Percentiles rank a stretch among this genome's conserved stretches.
phyloP scores from a whole-genome alignment of 2,113 vertebrate genomes.

The Urocolius indicus region DNA sequence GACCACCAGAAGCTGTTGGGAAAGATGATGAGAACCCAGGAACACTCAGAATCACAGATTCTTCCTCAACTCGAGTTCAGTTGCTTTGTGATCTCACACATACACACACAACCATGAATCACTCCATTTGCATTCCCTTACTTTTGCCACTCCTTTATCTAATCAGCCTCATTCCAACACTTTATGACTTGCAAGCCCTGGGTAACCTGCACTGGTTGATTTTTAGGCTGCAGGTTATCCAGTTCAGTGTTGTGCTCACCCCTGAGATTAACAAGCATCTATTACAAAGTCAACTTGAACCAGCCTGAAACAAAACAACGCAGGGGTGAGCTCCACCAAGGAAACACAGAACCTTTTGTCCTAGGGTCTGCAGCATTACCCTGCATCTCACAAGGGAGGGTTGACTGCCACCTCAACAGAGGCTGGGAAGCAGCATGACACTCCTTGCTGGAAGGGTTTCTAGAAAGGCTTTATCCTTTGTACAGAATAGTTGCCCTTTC shows the following conservation, averaged over 20 bases:
- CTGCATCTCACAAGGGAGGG: not conserved
- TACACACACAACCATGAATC: constrained; percentile 21
- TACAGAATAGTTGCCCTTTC: not conserved
- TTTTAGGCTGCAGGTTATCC: not conserved
- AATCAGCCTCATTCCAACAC: not conserved
- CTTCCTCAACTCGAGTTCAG: not conserved
- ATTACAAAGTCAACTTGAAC: not conserved
- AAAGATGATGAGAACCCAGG: fast-evolving
- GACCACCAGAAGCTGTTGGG: not conserved
- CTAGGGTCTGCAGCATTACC: not conserved
- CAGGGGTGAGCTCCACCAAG: not conserved
- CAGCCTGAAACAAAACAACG: not conserved
- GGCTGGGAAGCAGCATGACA: not conserved
- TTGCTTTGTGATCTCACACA: not conserved
- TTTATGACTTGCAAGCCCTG: constrained; percentile 24
- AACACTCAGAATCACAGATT: not conserved
- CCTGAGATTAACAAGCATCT: not conserved
- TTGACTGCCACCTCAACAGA: not conserved
- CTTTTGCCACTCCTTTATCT: constrained; percentile 65
- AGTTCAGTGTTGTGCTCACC: not conserved
- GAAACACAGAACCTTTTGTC: not conserved
- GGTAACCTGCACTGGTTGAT: not conserved
- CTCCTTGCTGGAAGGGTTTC: not conserved
- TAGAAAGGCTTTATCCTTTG: not conserved
- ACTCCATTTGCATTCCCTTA: constrained; percentile 34